phyloP scores from a whole-genome alignment of 1,140 invertebrate species.

The Pantala flavescens region DNA sequence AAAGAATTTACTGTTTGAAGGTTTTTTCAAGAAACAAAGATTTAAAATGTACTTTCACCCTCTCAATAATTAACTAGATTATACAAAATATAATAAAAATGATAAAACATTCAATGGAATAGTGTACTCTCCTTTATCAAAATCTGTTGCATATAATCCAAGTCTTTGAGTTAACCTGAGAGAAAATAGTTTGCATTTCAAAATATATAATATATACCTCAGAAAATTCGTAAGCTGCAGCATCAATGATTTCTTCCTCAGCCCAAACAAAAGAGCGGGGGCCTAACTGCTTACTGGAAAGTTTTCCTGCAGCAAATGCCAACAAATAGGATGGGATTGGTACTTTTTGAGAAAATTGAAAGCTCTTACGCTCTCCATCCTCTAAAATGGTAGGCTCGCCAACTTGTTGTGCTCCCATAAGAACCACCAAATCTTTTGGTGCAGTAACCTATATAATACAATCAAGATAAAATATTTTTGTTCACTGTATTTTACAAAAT shows the following conservation, averaged over 20 bases:
- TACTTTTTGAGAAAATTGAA: slow-evolving; percentile 46
- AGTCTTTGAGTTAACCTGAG: too few relatives aligned
- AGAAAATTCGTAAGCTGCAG: slow-evolving; percentile 76
- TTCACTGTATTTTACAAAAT: too few relatives aligned
- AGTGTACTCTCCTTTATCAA: too few relatives aligned
- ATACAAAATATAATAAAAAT: too few relatives aligned
- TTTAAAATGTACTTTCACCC: too few relatives aligned
- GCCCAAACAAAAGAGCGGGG: slow-evolving; percentile 77
- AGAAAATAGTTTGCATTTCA: too few relatives aligned
- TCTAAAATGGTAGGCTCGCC: slow-evolving; percentile 31
- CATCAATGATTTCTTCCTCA: slow-evolving; percentile 74
- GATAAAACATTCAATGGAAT: too few relatives aligned
- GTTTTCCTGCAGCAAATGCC: slow-evolving; percentile 74
- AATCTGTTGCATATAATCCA: too few relatives aligned
- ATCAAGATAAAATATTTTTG: slow-evolving; percentile 14
- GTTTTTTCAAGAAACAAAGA: too few relatives aligned
- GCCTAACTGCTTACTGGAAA: slow-evolving; percentile 67
- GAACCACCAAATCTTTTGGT: slow-evolving; percentile 61
- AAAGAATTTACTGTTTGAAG: too few relatives aligned
- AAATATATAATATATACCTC: slow-evolving; percentile 38
- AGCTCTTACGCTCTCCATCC: slow-evolving; percentile 26
- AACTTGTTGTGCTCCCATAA: slow-evolving; percentile 78
- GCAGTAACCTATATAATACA: slow-evolving; percentile 49
- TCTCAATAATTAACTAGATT: too few relatives aligned
- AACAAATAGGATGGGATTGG: slow-evolving; percentile 68